These are phyloP conservation scores for Nilaparvata lugens DNA, from an alignment of 1,140 invertebrate genomes.

Conservation along the genomic window DNA sequence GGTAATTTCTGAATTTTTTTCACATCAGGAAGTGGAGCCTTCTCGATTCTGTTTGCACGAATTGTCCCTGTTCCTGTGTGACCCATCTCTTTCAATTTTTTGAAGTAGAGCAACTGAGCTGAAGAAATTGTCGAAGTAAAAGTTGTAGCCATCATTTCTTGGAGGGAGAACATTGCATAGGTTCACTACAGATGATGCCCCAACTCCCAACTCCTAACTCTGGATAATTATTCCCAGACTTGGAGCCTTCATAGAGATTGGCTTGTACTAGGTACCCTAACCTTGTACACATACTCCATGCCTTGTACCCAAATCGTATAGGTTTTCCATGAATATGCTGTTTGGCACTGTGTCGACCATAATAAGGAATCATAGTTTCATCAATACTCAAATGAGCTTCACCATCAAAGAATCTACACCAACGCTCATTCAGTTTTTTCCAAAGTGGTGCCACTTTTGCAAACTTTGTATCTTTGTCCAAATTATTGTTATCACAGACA, in stretches of 20 bases:
- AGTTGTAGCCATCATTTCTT: too few relatives aligned
- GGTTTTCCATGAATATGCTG: slow-evolving; percentile 24
- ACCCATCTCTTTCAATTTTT: too few relatives aligned
- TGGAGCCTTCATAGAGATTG: neutral
- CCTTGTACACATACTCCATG: neutral
- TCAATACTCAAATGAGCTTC: slow-evolving; percentile 18
- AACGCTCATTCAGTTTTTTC: too few relatives aligned
- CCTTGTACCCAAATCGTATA: slow-evolving; percentile 22
- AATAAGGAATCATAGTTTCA: slow-evolving; percentile 23
- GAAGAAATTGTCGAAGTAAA: too few relatives aligned
- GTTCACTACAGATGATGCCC: neutral
- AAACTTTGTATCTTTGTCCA: too few relatives aligned
- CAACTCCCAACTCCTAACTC: neutral
- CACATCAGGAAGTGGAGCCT: neutral
- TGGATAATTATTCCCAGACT: neutral
- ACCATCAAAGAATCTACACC: slow-evolving; percentile 11
- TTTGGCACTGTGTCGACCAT: slow-evolving; percentile 19
- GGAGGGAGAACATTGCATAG: too few relatives aligned
- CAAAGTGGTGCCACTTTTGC: too few relatives aligned
- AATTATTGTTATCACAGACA: too few relatives aligned
- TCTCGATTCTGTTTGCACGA: neutral
- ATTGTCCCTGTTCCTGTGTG: too few relatives aligned
- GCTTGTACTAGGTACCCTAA: neutral
- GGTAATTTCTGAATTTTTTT: neutral
- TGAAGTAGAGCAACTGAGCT: too few relatives aligned